Base-by-base conservation (phyloP, 1,140 invertebrate genomes). In the Sminthurinus signatus region DNA sequence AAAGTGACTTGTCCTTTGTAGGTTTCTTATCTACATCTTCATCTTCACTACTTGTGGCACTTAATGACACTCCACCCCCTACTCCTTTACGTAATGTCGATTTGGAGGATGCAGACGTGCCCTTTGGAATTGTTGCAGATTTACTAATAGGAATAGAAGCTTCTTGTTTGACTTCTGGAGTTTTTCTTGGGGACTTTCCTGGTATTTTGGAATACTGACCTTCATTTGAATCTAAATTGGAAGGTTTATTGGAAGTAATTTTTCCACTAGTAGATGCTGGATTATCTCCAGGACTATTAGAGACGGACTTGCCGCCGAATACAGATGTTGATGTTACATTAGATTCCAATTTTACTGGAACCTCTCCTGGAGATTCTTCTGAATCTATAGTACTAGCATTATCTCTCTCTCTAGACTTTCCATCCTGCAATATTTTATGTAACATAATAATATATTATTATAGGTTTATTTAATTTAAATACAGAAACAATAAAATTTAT, bases 271-370 rank as follows among this genome's bases (percentile, higher is more conserved):
- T 28, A 4, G 21, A 50, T 55, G 19, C 4, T 43, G 17, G n/a
- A 31, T 10, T 39, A 21, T 63, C 62, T 1, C 36, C 36, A 32
- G 58, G 62, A 43, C 57, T 64, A n/a, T 27, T 21, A 75, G 70
- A 0, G 75, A 78, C 0, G 72, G 75, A 0, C 42, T 65, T 65
- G 10, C 64, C 64, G 10, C 64, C 64, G 29, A 60, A 60, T 19
- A 65, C 32, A 8, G 64, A 63, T 21, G 68, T 63, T 8, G 68
- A 69, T 3, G 63, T 63, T 12, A 69, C 68, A 43, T 42, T 58
- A 15, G 68, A 58, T 12, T 69, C 68, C 14, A 60, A 36, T 50
- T 69, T 69, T 2, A 57, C 19, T 4, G 57, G 46, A 31, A 36
- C 42, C 10, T 56, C 62, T 31, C 61, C 61, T n/a, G 52, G 54